Base-by-base conservation (phyloP, 2,888 invertebrate genomes). In the Aproaerema taeniolella region DNA sequence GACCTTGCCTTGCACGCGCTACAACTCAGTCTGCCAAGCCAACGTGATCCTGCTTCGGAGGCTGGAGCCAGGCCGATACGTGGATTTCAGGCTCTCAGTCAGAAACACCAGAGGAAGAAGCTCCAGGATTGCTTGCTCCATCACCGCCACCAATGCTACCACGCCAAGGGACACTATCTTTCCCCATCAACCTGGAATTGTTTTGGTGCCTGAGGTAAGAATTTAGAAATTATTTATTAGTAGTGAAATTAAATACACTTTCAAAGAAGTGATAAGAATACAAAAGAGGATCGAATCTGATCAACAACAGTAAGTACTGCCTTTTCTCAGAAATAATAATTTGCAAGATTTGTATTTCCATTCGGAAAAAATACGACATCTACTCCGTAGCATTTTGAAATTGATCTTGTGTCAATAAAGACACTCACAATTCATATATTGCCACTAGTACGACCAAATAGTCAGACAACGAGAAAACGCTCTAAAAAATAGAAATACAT, bases 1-100 rank as follows among this genome's bases (percentile, higher is more conserved):
- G 67, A 91, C 92, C 53, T 89, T 96, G 42, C 94, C 95, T 33
- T 96, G 96, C 85, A 93, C 93, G 42, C 89, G 92, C 52, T 94
- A 94, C 82, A 94, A 95, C 85, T 94, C 94, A 37, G 92, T 95
- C 58, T 96, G 96, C 78, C 95, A 95, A 75, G 95, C 95, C 41
- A 95, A 96, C 76, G 92, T 96, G 54, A 89, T 95, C 50, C 86
- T 96, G 48, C 90, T 92, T 50, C 89, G 92, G 56, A 88, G 92
- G 47, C 80, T 96, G 56, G 93, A 93, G 70, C 90, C 92, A 0
- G 94, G 94, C n/a, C 90, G 95, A 45, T 92, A 92, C 60, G 94
- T 95, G 75, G 95, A 95, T 85, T 95, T 95, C 77, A 89, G 92
- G 47, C 86, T 90, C 45, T 89, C 90, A 10, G 92, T 91, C 39